These are phyloP conservation scores for Copsychus sechellarum DNA, from an alignment of 2,113 vertebrate genomes.

Conservation along the genomic window DNA sequence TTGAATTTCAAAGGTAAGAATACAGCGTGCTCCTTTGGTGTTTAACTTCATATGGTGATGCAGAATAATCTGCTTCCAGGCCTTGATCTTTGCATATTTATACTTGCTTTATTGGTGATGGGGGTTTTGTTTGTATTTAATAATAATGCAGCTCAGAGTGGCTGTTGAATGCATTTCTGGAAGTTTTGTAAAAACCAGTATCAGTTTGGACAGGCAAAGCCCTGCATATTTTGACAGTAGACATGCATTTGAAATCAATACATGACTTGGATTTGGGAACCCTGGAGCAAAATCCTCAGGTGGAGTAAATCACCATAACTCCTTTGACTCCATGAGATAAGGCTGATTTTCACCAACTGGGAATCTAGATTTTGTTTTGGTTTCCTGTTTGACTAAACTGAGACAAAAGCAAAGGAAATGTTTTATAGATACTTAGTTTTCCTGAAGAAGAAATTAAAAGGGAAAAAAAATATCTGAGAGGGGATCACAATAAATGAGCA, in stretches of 20 bases:
- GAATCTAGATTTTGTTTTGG: constrained; percentile 33
- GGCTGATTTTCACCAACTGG: constrained; percentile 37
- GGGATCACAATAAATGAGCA: constrained; percentile 66
- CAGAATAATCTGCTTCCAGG: constrained; percentile 62
- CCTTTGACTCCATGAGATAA: constrained; percentile 24
- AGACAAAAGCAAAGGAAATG: constrained; percentile 37
- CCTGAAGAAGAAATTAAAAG: constrained; percentile 41
- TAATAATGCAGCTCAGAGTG: constrained; percentile 23
- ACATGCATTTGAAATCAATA: constrained; percentile 30
- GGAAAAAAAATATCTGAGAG: constrained; percentile 23
- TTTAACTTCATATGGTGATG: constrained; percentile 56
- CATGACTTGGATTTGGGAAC: constrained; percentile 28
- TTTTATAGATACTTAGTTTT: constrained; percentile 49
- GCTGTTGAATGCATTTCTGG: background rate
- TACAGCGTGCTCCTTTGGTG: constrained; percentile 39
- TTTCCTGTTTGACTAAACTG: constrained; percentile 36
- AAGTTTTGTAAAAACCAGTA: constrained; percentile 21
- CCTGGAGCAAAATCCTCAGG: constrained; percentile 50
- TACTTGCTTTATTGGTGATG: constrained; percentile 48
- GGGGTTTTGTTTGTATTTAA: constrained; percentile 22
- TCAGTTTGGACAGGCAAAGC: background rate
- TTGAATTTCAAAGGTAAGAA: constrained; percentile 65
- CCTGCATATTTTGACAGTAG: background rate
- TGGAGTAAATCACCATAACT: constrained; percentile 40
- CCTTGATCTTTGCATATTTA: constrained; percentile 61